Base-by-base conservation (phyloP, 2,888 invertebrate species). In the Rhingia campestris region DNA sequence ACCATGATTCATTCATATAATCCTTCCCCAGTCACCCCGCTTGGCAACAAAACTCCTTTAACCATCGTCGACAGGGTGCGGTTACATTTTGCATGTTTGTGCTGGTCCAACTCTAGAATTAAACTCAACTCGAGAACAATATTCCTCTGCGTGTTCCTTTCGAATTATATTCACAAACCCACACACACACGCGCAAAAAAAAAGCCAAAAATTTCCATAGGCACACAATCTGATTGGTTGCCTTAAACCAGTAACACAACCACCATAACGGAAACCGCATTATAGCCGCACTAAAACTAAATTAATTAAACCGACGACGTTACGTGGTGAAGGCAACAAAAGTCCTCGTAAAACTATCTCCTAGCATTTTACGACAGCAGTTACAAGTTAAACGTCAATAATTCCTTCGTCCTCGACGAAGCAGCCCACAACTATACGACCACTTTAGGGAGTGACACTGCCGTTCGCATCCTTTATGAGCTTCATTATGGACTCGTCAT, bases 381-480 rank as follows among this genome's bases (percentile, higher is more conserved):
- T 73, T 73, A 82, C 82, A 73, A 77, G 82, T 79, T 82, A 79
- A 82, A 77, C 63, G 82, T 82, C 82, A 82, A 82, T 82, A 79
- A 79, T 79, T 74, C 58, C 82, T 63, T 67, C 41, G 35, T 63
- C 56, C 45, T 12, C 45, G 33, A 1, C 14, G 53, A 43, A 3
- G 14, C 41, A 33, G 12, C 10, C 14, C 7, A 53, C 56, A 51
- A 51, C 47, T 47, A 35, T 45, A 59, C 51, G 59, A 56, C 63
- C 53, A 64, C 53, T 70, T 58, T 53, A 64, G 58, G 76, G 72
- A 76, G 72, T 72, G 81, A 70, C 76, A 66, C 43, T 69, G 63
- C 58, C 66, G 32, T 54, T 66, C 47, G 53, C 76, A 81, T 81
- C 76, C 77, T 76, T 81, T 81, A 81, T 81, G 72, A 81, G 76